These are phyloP conservation scores for Lophotis ruficrista DNA, from an alignment of 2,113 vertebrate genomes.

Conservation along the genomic window DNA sequence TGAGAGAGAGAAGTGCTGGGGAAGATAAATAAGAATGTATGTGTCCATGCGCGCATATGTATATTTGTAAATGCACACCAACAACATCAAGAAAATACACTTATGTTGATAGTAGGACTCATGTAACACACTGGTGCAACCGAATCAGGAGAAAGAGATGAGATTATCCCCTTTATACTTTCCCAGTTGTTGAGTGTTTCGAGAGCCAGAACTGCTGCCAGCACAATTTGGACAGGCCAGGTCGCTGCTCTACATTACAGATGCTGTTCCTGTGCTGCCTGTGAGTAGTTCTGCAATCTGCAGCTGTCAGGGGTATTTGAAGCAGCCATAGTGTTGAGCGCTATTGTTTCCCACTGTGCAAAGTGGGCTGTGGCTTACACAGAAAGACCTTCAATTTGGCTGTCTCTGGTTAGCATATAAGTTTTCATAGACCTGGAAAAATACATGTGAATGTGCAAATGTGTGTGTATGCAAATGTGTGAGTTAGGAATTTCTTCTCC, in stretches of 20 bases:
- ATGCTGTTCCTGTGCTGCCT: neutral
- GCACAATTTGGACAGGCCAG: neutral
- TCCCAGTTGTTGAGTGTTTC: neutral
- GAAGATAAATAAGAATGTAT: neutral
- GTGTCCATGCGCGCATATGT: accelerated
- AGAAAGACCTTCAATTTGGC: neutral
- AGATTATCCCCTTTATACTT: neutral
- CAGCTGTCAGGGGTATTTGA: neutral
- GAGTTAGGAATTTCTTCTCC: neutral
- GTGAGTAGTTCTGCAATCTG: neutral
- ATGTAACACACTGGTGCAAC: neutral
- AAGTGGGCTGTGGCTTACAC: neutral
- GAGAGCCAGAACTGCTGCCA: neutral
- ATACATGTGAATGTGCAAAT: neutral
- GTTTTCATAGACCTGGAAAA: neutral
- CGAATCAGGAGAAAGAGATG: neutral
- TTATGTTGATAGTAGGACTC: accelerated
- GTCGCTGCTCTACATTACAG: neutral
- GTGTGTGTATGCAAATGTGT: neutral
- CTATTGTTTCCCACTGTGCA: neutral
- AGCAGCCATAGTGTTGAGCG: neutral
- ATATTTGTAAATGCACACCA: neutral
- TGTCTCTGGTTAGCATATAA: neutral
- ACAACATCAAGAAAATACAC: neutral
- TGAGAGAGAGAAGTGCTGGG: neutral